Evolutionary conservation across 92 coral and sea anemone species (phyloP).

Genomic region (Metridium senile): DNA sequence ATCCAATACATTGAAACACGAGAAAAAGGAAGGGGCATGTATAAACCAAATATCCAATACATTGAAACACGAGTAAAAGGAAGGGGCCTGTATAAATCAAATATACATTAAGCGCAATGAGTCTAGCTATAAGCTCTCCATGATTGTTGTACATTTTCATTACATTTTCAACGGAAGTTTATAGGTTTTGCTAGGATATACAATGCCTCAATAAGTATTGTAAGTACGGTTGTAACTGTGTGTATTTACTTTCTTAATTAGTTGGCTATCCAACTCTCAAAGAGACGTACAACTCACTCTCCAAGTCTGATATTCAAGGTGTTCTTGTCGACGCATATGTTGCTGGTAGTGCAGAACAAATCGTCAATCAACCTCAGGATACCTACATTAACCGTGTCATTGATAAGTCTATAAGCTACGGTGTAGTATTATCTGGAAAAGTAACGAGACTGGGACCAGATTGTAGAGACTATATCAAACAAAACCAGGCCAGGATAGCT

Average conservation of each 20-base stretch:
- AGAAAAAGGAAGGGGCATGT: too few species aligned
- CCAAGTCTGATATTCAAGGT: constrained; percentile 23
- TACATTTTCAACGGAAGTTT: too few species aligned
- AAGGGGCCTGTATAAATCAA: too few species aligned
- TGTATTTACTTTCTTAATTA: not conserved
- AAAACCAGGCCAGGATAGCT: constrained; percentile 17
- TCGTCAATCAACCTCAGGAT: constrained; percentile 6
- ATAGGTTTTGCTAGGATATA: too few species aligned
- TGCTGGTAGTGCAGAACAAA: constrained; percentile 36
- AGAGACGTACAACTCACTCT: constrained; percentile 35
- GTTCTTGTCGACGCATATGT: constrained; percentile 55
- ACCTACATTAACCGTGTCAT: constrained; percentile 26
- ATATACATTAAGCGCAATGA: too few species aligned
- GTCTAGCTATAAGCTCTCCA: too few species aligned
- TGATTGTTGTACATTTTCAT: too few species aligned
- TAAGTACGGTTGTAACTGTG: not conserved
- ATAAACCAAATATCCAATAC: too few species aligned
- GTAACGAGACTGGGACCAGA: constrained; percentile 7
- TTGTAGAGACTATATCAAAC: constrained; percentile 19
- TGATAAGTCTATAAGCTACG: constrained; percentile 14
- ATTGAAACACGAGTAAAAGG: too few species aligned
- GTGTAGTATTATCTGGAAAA: constrained; percentile 31
- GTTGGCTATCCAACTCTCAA: constrained; percentile 26
- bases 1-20: too few species aligned
- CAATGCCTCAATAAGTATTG: too few species aligned